phyloP scores from a whole-genome alignment of 2,113 vertebrate genomes.

The Xyliphius kryptos region DNA sequence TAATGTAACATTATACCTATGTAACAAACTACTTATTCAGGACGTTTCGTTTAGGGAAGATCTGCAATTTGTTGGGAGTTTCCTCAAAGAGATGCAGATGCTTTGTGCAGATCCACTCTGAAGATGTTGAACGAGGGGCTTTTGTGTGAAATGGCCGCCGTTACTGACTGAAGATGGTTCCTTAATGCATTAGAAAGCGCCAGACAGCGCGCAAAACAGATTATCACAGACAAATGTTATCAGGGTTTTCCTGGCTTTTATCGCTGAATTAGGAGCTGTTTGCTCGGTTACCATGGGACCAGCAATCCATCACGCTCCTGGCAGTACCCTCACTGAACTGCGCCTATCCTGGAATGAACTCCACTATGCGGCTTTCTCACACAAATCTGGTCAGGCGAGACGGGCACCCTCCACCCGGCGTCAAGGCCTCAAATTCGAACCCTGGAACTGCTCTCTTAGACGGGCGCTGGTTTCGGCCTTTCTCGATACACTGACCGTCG shows the following conservation, averaged over 20 bases:
- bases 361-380: neutral
- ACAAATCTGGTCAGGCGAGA: neutral
- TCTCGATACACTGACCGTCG: no score
- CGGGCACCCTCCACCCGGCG: neutral
- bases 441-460: no score
- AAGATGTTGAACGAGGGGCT: slow-evolving; percentile 8
- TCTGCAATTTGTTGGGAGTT: no score
- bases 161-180: slow-evolving; percentile 1
- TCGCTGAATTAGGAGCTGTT: slow-evolving; percentile 9
- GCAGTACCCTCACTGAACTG: slow-evolving; percentile 9
- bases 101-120: neutral
- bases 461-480: no score
- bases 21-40: no score
- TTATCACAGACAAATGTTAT: slow-evolving; percentile 1
- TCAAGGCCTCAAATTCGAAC: no score
- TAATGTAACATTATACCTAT: no score
- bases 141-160: slow-evolving; percentile 1
- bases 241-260: slow-evolving; percentile 16
- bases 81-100: no score
- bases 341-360: slow-evolving; percentile 25
- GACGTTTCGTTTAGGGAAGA: no score
- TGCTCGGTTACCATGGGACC: neutral
- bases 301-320: slow-evolving; percentile 10
- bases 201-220: slow-evolving; percentile 10
- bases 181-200: slow-evolving; percentile 8